These are phyloP conservation scores for Drosophila seguyi DNA, from an alignment of 1,140 invertebrate species.

Conservation along the genomic window DNA sequence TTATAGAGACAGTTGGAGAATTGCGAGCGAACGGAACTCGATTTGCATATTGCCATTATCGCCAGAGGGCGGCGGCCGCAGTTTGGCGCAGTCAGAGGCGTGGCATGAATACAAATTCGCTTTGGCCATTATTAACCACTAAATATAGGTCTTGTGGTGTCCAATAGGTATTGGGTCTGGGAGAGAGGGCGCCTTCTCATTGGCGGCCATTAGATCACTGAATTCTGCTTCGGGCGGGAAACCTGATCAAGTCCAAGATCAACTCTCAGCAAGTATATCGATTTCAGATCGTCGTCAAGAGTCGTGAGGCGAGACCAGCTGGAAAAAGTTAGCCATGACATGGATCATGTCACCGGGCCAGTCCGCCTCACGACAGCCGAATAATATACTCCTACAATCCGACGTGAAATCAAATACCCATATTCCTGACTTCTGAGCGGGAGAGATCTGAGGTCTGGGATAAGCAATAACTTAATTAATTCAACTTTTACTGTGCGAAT, in stretches of 20 bases:
- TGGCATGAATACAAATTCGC: slow-evolving; percentile 31
- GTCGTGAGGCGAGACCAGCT: slow-evolving; percentile 42
- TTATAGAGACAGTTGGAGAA: slow-evolving; percentile 48
- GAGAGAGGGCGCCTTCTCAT: slow-evolving; percentile 21
- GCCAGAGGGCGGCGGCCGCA: slow-evolving; percentile 10
- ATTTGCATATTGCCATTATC: slow-evolving; percentile 42
- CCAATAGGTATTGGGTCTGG: slow-evolving; percentile 17
- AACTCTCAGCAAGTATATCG: slow-evolving; percentile 24
- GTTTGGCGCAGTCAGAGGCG: slow-evolving; percentile 17
- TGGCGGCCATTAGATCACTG: slow-evolving; percentile 6
- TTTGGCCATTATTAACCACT: slow-evolving; percentile 17
- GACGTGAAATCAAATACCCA: not conserved
- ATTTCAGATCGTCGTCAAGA: slow-evolving; percentile 36
- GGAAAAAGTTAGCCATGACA: slow-evolving; percentile 45
- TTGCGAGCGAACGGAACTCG: slow-evolving; percentile 53
- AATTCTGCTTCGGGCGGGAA: slow-evolving; percentile 2
- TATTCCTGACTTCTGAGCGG: slow-evolving; percentile 3
- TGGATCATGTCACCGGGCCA: slow-evolving; percentile 31
- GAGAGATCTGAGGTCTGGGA: slow-evolving; percentile 3
- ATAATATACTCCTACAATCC: slow-evolving; percentile 22
- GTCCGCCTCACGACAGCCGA: slow-evolving; percentile 36
- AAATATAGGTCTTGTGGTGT: slow-evolving; percentile 38
- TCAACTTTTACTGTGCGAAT: slow-evolving; percentile 50
- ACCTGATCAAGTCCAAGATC: slow-evolving; percentile 42
- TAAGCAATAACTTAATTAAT: slow-evolving; percentile 30